Evolutionary conservation across 2,797 vertebrate genomes (phyloP).

Genomic region (Hemibagrus guttatus): DNA sequence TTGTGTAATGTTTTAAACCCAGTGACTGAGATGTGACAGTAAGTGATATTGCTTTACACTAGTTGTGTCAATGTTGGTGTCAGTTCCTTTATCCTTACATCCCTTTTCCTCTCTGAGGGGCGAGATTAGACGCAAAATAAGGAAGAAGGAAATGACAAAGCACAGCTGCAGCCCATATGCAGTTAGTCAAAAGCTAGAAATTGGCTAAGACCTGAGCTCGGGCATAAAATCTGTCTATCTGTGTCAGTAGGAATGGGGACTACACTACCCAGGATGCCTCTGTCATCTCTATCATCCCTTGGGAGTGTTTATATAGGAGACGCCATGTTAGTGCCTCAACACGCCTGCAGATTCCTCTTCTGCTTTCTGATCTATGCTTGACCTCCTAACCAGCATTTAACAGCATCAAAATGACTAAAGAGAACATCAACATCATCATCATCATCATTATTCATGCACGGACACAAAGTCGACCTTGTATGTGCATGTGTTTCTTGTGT

Average conservation of each 20-base stretch:
- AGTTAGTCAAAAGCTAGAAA: not conserved
- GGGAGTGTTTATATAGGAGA: not conserved
- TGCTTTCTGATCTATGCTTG: not conserved
- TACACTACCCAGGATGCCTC: slow-evolving; percentile 24
- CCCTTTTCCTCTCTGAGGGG: not conserved
- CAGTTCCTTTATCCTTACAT: not conserved
- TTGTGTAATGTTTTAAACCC: not conserved
- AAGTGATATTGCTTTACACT: not conserved
- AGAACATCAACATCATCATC: not conserved
- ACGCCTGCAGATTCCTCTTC: not conserved
- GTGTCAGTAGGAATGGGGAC: not conserved
- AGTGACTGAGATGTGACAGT: not conserved
- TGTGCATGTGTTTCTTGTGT: not conserved
- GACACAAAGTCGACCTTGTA: not conserved
- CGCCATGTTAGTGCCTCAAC: not conserved
- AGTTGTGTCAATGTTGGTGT: too few species aligned
- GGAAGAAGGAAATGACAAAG: not conserved
- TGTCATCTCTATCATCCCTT: not conserved
- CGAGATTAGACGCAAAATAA: not conserved
- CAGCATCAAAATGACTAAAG: not conserved
- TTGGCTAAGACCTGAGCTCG: not conserved
- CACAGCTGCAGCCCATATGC: not conserved
- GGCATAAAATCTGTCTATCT: not conserved
- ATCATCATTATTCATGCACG: too few species aligned
- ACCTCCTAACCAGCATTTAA: not conserved